These are phyloP conservation scores for Pongo pygmaeus DNA, from an alignment of 2,113 vertebrate genomes.

Conservation along the genomic window DNA sequence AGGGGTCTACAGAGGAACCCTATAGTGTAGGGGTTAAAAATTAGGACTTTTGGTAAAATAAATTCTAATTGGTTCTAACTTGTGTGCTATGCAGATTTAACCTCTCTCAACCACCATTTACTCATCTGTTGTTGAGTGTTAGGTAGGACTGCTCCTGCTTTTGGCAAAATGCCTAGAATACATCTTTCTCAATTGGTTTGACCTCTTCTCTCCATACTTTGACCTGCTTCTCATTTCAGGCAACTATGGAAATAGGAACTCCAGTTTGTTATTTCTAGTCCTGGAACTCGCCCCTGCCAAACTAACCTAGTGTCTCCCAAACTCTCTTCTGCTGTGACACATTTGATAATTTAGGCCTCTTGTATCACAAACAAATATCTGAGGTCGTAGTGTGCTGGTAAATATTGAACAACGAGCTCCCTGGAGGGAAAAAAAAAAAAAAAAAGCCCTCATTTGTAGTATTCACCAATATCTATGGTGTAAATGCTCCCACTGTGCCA, in stretches of 20 bases:
- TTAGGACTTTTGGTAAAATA: background rate
- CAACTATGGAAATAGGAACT: background rate
- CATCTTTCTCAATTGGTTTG: background rate
- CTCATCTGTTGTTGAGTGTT: background rate
- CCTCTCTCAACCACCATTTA: background rate
- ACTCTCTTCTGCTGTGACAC: background rate
- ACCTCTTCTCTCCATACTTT: background rate
- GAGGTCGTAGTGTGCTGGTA: background rate
- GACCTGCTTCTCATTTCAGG: background rate
- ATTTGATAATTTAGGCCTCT: background rate
- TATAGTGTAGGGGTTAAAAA: background rate
- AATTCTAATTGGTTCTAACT: background rate
- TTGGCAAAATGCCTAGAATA: background rate
- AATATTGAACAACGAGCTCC: background rate
- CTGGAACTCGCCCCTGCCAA: background rate
- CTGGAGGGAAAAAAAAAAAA: background rate
- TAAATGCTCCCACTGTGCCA: background rate
- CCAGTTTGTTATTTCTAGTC: background rate
- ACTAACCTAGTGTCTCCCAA: background rate
- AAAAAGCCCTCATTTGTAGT: background rate
- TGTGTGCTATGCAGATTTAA: background rate
- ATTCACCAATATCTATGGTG: background rate
- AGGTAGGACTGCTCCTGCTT: background rate
- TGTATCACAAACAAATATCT: background rate
- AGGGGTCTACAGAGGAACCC: background rate